A percentile compares a stretch with the other conserved stretches of the same genome.
These are phyloP conservation scores for Hystrix cristata DNA, from an alignment of 2,113 vertebrate genomes.

Conservation along the genomic window DNA sequence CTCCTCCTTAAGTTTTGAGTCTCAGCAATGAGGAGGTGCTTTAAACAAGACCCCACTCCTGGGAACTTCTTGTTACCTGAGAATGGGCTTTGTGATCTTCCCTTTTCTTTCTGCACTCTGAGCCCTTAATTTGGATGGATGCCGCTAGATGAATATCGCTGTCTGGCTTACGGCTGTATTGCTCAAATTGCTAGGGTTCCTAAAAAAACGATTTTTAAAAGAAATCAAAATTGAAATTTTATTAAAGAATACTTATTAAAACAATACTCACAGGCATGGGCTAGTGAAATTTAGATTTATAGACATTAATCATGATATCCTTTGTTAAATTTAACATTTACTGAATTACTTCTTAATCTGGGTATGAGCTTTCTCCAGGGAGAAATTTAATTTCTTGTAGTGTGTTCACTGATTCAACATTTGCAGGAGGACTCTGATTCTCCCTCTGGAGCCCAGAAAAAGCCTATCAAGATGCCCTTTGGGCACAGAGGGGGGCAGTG, in stretches of 20 bases:
- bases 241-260: background rate
- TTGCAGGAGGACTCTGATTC: background rate
- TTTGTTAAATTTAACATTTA: background rate
- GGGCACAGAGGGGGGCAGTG: background rate
- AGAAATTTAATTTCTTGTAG: background rate
- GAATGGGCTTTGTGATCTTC: background rate
- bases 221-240: background rate
- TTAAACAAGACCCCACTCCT: background rate
- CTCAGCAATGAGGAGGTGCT: background rate
- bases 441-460: background rate
- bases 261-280: background rate
- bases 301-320: background rate
- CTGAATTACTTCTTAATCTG: background rate
- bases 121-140: background rate
- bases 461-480: background rate
- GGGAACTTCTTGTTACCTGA: background rate
- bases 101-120: accelerated
- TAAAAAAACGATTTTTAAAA: background rate
- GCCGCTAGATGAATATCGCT: background rate
- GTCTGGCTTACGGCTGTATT: background rate
- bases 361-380: background rate
- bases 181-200: background rate
- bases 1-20: background rate
- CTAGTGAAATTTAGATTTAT: background rate
- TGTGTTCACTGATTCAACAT: background rate